Conservation (phyloP, 2,888 invertebrate genomes). For the Clostera curtula region DNA sequence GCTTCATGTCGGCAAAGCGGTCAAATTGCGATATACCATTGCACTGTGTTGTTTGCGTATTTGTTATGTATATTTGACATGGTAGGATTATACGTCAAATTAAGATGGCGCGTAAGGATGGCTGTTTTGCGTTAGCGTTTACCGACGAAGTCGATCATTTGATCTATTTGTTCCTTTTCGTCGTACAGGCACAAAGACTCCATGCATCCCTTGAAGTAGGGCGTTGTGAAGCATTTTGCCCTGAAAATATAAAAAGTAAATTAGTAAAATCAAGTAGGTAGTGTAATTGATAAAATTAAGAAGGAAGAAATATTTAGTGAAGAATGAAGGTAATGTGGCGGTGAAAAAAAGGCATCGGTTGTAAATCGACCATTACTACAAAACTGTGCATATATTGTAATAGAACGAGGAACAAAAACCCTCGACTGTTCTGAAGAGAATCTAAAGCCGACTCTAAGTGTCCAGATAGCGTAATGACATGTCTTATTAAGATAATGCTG, state of each 20-base stretch:
- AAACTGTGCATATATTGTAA: too few relatives aligned
- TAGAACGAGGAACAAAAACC: too few relatives aligned
- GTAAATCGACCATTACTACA: too few relatives aligned
- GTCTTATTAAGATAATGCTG: too few relatives aligned
- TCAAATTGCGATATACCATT: slow-evolving; percentile 39
- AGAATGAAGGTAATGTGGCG: too few relatives aligned
- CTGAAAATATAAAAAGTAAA: slow-evolving; percentile 62
- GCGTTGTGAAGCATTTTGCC: slow-evolving; percentile 85
- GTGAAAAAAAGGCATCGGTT: too few relatives aligned
- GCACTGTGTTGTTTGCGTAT: slow-evolving; percentile 29
- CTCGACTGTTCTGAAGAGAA: too few relatives aligned
- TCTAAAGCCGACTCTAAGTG: too few relatives aligned
- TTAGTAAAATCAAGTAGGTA: slow-evolving; percentile 4
- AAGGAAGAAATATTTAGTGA: too few relatives aligned
- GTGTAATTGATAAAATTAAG: too few relatives aligned
- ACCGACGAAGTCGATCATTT: slow-evolving; percentile 87
- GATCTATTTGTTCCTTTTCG: slow-evolving; percentile 84
- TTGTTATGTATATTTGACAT: slow-evolving; percentile 36
- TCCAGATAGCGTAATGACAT: too few relatives aligned
- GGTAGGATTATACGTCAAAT: slow-evolving; percentile 34
- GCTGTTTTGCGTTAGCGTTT: slow-evolving; percentile 63
- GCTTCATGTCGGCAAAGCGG: slow-evolving; percentile 50
- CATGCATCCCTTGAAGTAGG: slow-evolving; percentile 88
- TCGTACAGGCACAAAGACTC: slow-evolving; percentile 85
- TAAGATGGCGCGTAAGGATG: slow-evolving; percentile 40